These are phyloP conservation scores for Drosophila nigromelanica DNA, from an alignment of 1,140 invertebrate species.

Conservation along the genomic window DNA sequence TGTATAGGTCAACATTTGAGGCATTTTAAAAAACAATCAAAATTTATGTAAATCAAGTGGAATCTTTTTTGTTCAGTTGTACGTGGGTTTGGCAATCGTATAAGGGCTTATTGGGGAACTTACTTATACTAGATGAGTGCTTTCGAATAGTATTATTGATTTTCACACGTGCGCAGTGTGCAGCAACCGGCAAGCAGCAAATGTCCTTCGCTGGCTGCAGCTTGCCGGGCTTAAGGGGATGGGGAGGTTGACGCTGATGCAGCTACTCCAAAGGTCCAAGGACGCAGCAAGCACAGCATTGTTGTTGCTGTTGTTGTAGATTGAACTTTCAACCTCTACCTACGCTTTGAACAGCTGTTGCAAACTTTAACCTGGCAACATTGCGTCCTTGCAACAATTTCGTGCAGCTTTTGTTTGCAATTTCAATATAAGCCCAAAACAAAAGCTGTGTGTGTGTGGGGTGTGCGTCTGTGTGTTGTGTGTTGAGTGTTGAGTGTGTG, in stretches of 20 bases:
- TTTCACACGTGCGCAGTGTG: conserved; percentile 47
- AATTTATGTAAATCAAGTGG: conserved; percentile 55
- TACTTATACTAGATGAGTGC: background rate
- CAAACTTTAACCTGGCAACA: conserved; percentile 41
- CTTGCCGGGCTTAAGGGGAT: background rate
- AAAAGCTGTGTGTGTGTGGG: conserved; percentile 30
- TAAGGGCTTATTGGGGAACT: background rate
- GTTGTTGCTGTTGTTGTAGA: conserved; percentile 10
- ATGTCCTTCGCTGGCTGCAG: conserved; percentile 67
- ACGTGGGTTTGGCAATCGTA: conserved; percentile 58
- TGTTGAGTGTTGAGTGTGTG: conserved; percentile 7
- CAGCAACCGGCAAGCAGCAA: conserved; percentile 45
- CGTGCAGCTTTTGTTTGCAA: conserved; percentile 49
- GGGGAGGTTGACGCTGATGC: conserved; percentile 28
- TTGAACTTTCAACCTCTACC: conserved; percentile 64
- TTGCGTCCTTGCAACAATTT: conserved; percentile 36
- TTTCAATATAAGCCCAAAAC: conserved; percentile 47
- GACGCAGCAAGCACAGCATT: conserved; percentile 30
- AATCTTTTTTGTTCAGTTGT: conserved; percentile 11
- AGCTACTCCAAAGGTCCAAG: conserved; percentile 52
- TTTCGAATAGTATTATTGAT: conserved; percentile 51
- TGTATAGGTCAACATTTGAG: conserved; percentile 4
- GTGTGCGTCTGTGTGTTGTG: conserved; percentile 23
- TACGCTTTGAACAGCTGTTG: conserved; percentile 56
- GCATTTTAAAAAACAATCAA: conserved; percentile 26